phyloP scores from a whole-genome alignment of 2,888 invertebrate species.

The Synanthedon andrenaeformis region DNA sequence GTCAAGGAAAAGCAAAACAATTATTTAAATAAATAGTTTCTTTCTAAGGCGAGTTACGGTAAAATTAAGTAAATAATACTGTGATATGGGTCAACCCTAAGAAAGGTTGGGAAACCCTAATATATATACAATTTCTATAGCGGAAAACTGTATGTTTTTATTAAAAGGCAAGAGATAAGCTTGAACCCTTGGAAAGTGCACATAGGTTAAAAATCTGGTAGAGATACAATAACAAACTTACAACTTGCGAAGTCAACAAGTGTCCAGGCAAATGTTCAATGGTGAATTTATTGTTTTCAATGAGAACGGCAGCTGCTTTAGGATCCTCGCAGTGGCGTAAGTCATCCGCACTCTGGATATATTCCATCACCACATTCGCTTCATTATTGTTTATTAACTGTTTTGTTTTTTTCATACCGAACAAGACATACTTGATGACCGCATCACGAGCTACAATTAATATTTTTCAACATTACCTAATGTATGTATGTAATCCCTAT shows the following conservation, averaged over 20 bases:
- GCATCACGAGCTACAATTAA: conserved; percentile 40
- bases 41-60: no score
- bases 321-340: conserved; percentile 65
- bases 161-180: no score
- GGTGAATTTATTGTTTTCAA: conserved; percentile 64
- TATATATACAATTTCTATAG: no score
- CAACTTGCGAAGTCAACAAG: conserved; percentile 73
- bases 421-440: conserved; percentile 63
- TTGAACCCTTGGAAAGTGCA: no score
- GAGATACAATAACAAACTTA: conserved; percentile 18
- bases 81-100: no score
- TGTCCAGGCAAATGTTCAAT: conserved; percentile 78
- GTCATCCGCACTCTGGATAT: conserved; percentile 59
- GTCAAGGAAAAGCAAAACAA: neutral
- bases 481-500: neutral
- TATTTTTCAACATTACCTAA: neutral
- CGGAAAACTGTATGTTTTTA: no score
- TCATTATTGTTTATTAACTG: conserved; percentile 42
- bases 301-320: conserved; percentile 56
- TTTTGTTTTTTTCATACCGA: conserved; percentile 62
- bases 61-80: no score
- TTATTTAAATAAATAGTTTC: no score
- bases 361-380: conserved; percentile 46
- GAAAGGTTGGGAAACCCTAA: no score
- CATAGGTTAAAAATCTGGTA: no score